Base-by-base conservation (phyloP, 2,113 vertebrate species). In the Bubo bubo region DNA sequence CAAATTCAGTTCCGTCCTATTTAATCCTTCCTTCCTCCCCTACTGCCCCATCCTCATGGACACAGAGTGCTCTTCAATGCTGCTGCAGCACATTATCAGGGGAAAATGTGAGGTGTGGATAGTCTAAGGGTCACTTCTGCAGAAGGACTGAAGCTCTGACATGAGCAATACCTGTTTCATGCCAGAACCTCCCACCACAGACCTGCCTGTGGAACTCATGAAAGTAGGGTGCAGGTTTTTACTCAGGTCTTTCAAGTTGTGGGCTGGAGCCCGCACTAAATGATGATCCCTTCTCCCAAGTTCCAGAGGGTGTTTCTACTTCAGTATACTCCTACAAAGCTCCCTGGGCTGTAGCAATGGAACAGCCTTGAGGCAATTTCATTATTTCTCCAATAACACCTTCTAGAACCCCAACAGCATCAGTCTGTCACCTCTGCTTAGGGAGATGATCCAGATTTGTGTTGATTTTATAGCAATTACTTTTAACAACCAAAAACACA, bases 41-140 rank as follows among this genome's bases (percentile, higher is more conserved):
- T 73, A 30, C 45, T 28, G 15, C 47, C 53, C n/a, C 20, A 53
- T 55, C 19, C 37, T 39, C 37, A 32, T 0, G 2, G 49, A 28
- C 21, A 60, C 34, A 32, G 30, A 27, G 32, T 4, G 2, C 26
- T 56, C 30, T 15, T 34, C 43, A 15, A 1, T 0, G 6, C 30
- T 62, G 35, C 49, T 76, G 41, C 27, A 63, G 53, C 62, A 55
- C 4, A 9, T 49, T 35, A 8, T 30, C 10, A 18, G 10, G 23
- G 14, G 50, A 28, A 67, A 71, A 28, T 3, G 10, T 1, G 11
- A 64, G 24, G 26, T 43, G 60, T 52, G 50, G 64, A 35, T 14
- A 10, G 14, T 7, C 23, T 35, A 28, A 80, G 24, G 9, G 52
- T 67, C 41, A 15, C 20, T 62, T 60, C 26, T 60, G 71, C 47